A percentile compares a stretch with the other conserved stretches of the same genome.
phyloP scores from a whole-genome alignment of 2,888 invertebrate species.

The Mimas tiliae region DNA sequence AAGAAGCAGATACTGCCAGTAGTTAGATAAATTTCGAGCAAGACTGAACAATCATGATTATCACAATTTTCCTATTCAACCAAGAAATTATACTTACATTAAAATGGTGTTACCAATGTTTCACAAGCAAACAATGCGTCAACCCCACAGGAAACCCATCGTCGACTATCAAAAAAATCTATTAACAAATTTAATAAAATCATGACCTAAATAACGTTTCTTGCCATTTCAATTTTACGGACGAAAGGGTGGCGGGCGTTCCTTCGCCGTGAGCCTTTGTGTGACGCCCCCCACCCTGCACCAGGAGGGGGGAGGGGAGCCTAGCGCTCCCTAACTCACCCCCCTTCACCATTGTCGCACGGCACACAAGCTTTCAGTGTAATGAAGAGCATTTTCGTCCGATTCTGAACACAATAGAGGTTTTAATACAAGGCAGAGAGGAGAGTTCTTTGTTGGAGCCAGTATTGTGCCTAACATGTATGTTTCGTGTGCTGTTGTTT shows the following conservation, averaged over 20 bases:
- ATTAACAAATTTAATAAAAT: slow-evolving; percentile 81
- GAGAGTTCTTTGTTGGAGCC: slow-evolving; percentile 73
- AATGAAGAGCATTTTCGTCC: slow-evolving; percentile 86
- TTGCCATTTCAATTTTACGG: slow-evolving; percentile 84
- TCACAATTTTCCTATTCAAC: no score
- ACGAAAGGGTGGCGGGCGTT: slow-evolving; percentile 75
- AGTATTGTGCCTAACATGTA: slow-evolving; percentile 76
- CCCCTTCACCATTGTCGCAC: slow-evolving; percentile 77
- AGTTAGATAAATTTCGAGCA: no score
- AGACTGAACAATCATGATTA: no score
- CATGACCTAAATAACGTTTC: slow-evolving; percentile 83
- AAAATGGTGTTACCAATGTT: background rate
- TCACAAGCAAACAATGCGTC: slow-evolving; percentile 8
- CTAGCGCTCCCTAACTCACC: slow-evolving; percentile 40
- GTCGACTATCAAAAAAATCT: slow-evolving; percentile 55
- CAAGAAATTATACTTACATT: background rate
- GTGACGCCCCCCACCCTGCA: slow-evolving; percentile 47
- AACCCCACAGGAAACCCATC: slow-evolving; percentile 4
- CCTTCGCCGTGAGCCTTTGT: slow-evolving; percentile 78
- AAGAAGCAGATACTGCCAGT: no score
- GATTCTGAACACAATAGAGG: slow-evolving; percentile 79
- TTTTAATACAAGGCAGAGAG: slow-evolving; percentile 83
- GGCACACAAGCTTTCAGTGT: slow-evolving; percentile 85
- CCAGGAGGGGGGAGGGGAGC: slow-evolving; percentile 30
- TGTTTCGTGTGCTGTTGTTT: slow-evolving; percentile 72